Evolutionary conservation across 1,140 invertebrate genomes (phyloP), one percentile per base, ranked within the genome.

Genomic region (Ptiloglossa arizonensis): DNA sequence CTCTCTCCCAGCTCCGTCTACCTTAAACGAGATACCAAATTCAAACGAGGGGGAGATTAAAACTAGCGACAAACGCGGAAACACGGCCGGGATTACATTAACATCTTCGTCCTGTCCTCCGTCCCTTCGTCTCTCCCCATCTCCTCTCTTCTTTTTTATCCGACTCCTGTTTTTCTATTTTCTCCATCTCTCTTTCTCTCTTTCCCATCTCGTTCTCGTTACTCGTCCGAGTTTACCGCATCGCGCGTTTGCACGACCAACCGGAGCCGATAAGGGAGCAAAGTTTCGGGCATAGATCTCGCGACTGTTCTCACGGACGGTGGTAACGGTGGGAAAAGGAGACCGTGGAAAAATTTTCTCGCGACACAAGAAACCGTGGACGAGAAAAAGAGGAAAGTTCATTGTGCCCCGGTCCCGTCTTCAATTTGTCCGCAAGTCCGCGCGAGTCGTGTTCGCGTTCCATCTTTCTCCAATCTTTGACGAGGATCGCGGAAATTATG

Each of bases 401-500:
- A 79, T 73, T 48, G 68, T 64, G 63, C 17, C 8, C 4, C 0
- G 9, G 35, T 22, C 9, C 50, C 35, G 9, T 29, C 32, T 67
- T 82, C 60, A 83, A 32, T 80, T 83, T 73, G 63, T 73, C 77
- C 73, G 27, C 50, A 17, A 70, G 13, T 38, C 24, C 1, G 2
- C 41, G 24, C 24, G 35, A 8, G 15, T 15, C 63, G 35, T 72
- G 46, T 64, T 46, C 35, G n/a, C n/a, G n/a, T 22, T 15, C n/a
- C 38, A 32, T 17, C 1, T 24, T 5, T 15, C 54, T 52, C 46
- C 73, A 80, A 83, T 84, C 73, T 57, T 29, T 72, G 64, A 84
- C 52, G 73, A 79, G n/a, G 85, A 87, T 87, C 73, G 73, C 44
- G 73, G 69, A 80, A 82, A 87, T 84, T 80, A 86, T 82, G 52